These are phyloP conservation scores for Chymomyza amoena DNA, from an alignment of 2,888 invertebrate genomes.

Conservation along the genomic window DNA sequence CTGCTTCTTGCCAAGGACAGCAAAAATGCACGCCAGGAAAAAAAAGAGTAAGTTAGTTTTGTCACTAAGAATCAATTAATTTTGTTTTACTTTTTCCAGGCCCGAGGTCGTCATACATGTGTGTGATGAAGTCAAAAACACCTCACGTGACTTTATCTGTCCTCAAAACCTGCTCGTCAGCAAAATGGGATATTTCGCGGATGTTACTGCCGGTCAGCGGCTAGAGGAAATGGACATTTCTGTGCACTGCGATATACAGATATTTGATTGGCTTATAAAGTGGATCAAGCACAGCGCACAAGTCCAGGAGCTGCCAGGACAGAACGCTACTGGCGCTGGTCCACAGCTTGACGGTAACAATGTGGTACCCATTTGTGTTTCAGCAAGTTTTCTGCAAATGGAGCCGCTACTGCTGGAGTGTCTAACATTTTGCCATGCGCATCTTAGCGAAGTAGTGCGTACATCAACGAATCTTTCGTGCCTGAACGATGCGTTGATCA, in stretches of 20 bases:
- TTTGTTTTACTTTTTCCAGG: conserved; percentile 75
- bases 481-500: conserved; percentile 88
- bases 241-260: conserved; percentile 96
- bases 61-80: not conserved
- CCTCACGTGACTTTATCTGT: conserved; percentile 93
- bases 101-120: conserved; percentile 95
- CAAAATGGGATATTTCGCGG: conserved; percentile 97
- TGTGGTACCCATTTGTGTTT: conserved; percentile 94
- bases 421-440: conserved; percentile 89
- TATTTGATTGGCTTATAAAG: conserved; percentile 97
- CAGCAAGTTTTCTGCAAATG: conserved; percentile 96
- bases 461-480: conserved; percentile 92
- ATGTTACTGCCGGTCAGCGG: conserved; percentile 89
- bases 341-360: conserved; percentile 88
- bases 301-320: conserved; percentile 46
- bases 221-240: conserved; percentile 96
- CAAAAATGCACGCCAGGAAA: conserved; percentile 45
- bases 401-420: conserved; percentile 92
- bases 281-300: conserved; percentile 90
- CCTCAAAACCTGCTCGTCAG: conserved; percentile 90
- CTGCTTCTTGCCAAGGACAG: conserved; percentile 55
- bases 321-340: conserved; percentile 52
- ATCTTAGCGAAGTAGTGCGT: conserved; percentile 92
- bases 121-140: conserved; percentile 94
- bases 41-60: conserved; percentile 55